Evolutionary conservation across 2,797 vertebrate genomes (phyloP).

Genomic region (Phaenicophaeus curvirostris): DNA sequence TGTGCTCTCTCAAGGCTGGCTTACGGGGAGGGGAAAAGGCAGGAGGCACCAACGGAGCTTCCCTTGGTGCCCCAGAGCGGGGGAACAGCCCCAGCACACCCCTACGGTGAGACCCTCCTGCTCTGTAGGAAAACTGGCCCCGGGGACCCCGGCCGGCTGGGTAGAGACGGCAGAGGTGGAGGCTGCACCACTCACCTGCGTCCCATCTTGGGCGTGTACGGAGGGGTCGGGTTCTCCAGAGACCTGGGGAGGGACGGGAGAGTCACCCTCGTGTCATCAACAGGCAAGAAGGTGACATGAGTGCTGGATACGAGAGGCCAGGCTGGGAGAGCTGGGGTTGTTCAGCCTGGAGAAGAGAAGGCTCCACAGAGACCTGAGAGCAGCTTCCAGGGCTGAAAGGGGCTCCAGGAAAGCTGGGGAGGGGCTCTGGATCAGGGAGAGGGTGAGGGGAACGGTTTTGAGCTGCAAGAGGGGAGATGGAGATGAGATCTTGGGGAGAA

Average conservation of each 20-base stretch:
- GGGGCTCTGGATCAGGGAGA: too few relatives aligned
- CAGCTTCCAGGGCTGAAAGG: too few relatives aligned
- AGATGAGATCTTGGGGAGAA: too few relatives aligned
- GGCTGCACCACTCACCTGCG: conserved; percentile 82
- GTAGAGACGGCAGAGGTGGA: neutral
- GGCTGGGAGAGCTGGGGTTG: too few relatives aligned
- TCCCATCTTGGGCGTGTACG: conserved; percentile 90
- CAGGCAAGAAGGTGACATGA: too few relatives aligned
- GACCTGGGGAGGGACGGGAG: conserved; percentile 79
- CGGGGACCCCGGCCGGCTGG: neutral
- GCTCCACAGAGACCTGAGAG: too few relatives aligned
- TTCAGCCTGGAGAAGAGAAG: too few relatives aligned
- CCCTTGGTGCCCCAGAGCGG: neutral
- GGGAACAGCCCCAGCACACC: neutral
- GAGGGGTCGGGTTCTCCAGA: conserved; percentile 92
- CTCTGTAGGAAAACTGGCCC: neutral
- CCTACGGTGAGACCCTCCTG: neutral
- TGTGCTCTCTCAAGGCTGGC: neutral
- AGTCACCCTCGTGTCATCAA: neutral
- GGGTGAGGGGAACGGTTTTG: too few relatives aligned
- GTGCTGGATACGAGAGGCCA: too few relatives aligned
- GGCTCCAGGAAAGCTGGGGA: too few relatives aligned
- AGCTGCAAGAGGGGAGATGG: too few relatives aligned
- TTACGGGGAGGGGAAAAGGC: neutral
- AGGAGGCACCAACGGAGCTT: neutral